Base-by-base conservation (phyloP, 92 coral and sea anemone genomes). In the Parazoanthus swiftii region DNA sequence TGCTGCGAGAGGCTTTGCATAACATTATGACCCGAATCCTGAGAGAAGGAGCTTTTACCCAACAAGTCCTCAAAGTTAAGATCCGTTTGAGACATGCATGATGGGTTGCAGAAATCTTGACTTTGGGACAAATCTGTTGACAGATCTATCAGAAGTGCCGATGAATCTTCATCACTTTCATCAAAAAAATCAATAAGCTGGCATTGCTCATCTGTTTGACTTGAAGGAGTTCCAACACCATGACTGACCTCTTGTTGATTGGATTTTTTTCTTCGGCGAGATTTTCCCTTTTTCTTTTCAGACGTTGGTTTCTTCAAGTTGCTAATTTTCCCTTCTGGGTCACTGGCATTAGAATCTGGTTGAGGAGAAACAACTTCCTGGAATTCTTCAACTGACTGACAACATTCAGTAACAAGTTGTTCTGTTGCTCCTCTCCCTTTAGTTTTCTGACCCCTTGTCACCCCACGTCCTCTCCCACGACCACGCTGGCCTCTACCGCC, bases 121-220 rank as follows among this genome's bases (percentile, higher is more conserved):
- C 36, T 63, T 82, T 82, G 86, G 37, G 76, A 42, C 10, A 25
- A 10, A 68, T 84, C 87, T 71, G 26, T 71, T 13, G 87, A 84
- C 7, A 84, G 26, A 43, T 84, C 87, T 84, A 84, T 84, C 43
- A 84, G 51, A 44, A 71, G 67, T 26, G 59, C 11, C 48, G 87
- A 48, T 26, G 87, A 8, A 14, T 84, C 86, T 83, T 83, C 68
- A 26, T 84, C 87, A 46, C 79, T 72, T 71, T 8, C 87, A 71
- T 84, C 78, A 10, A 79, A 84, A 56, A 84, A 84, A 20, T 84
- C 68, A 46, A 84, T 84, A 46, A 84, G 87, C 37, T 84, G 65
- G 9, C 59, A 54, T 26, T 71, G 36, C 14, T 71, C 54, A 39
- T 84, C 79, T 70, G 66, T 14, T 16, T 46, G 51, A n/a, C 68